phyloP scores from a whole-genome alignment of 1,140 invertebrate species.

The Ostrea denselamellosa region DNA sequence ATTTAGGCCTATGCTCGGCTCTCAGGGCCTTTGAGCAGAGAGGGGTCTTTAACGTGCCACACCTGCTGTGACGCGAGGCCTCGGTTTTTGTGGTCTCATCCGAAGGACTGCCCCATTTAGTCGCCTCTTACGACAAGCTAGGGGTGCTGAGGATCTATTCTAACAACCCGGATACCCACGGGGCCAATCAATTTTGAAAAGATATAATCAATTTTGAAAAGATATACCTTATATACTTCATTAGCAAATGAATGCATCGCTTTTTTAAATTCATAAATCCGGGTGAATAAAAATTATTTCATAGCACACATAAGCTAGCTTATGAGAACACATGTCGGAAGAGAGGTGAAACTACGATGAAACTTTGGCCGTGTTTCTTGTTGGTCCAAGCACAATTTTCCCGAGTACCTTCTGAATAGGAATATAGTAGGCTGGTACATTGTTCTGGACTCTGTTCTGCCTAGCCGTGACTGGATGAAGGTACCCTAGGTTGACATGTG shows the following conservation, averaged over 20 bases:
- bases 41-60: too few relatives aligned
- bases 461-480: slow-evolving; percentile 21
- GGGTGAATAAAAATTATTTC: too few relatives aligned
- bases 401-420: slow-evolving; percentile 31
- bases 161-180: too few relatives aligned
- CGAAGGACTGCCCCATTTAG: too few relatives aligned
- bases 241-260: not conserved
- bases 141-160: too few relatives aligned
- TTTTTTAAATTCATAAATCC: not conserved
- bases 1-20: too few relatives aligned
- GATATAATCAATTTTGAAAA: not conserved
- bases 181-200: not conserved
- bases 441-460: not conserved
- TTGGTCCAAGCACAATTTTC: slow-evolving; percentile 39
- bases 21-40: too few relatives aligned
- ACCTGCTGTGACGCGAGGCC: too few relatives aligned
- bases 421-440: slow-evolving; percentile 22
- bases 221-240: not conserved
- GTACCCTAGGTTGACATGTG: slow-evolving; percentile 30
- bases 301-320: too few relatives aligned
- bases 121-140: too few relatives aligned
- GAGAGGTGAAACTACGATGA: slow-evolving; percentile 32
- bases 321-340: not conserved
- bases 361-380: slow-evolving; percentile 31
- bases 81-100: too few relatives aligned